These are phyloP conservation scores for Homalodisca vitripennis DNA, from an alignment of 1,140 invertebrate genomes.

Conservation along the genomic window DNA sequence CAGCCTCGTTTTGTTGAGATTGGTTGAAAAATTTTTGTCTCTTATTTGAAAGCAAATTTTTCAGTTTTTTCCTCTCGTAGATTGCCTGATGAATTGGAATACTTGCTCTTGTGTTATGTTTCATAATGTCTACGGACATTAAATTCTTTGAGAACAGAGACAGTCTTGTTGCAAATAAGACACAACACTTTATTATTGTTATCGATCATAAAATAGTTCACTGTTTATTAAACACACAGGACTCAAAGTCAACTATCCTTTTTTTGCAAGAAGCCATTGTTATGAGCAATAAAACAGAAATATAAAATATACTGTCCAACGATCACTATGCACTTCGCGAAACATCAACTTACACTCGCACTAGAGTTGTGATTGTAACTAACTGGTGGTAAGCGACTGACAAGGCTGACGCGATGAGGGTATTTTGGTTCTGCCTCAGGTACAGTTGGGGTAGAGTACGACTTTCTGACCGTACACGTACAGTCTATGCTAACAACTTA, in stretches of 20 bases:
- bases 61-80: slow-evolving; percentile 41
- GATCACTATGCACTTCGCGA: too few relatives aligned
- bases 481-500: too few relatives aligned
- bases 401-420: too few relatives aligned
- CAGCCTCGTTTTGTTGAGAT: slow-evolving; percentile 39
- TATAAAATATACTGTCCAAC: too few relatives aligned
- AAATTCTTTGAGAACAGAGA: slow-evolving; percentile 35
- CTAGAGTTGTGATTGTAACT: too few relatives aligned
- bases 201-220: slow-evolving; percentile 29
- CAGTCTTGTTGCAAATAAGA: slow-evolving; percentile 38
- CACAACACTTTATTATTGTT: slow-evolving; percentile 36
- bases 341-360: too few relatives aligned
- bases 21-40: slow-evolving; percentile 41
- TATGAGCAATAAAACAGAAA: too few relatives aligned
- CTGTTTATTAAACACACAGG: slow-evolving; percentile 25
- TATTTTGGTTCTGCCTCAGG: too few relatives aligned
- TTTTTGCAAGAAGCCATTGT: too few relatives aligned
- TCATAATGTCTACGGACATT: slow-evolving; percentile 30
- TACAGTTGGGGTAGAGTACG: too few relatives aligned
- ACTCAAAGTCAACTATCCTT: slow-evolving; percentile 37
- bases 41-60: slow-evolving; percentile 40
- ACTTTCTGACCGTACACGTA: too few relatives aligned
- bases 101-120: slow-evolving; percentile 26
- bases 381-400: too few relatives aligned
- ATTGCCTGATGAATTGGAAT: slow-evolving; percentile 29